phyloP scores from a whole-genome alignment of 2,797 vertebrate genomes.

The Coilia nasus region DNA sequence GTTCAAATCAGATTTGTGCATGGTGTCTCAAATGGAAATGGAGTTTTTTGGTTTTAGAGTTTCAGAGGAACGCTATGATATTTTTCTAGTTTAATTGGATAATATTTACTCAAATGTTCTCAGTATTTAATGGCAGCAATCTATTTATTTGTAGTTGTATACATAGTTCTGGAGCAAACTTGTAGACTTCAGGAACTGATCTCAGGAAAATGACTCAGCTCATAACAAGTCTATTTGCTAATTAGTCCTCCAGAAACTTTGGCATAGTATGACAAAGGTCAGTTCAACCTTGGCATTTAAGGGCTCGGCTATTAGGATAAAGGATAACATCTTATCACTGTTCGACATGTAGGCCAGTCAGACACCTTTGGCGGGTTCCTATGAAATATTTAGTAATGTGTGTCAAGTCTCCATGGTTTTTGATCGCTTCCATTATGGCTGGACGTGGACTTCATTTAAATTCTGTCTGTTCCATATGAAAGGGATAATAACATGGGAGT shows the following conservation, averaged over 20 bases:
- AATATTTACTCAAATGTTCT: too few species aligned
- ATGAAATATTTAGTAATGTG: slow-evolving; percentile 42
- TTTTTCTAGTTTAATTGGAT: too few species aligned
- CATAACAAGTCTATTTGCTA: background rate
- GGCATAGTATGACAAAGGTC: background rate
- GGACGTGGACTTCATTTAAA: slow-evolving; percentile 9
- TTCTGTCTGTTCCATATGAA: background rate
- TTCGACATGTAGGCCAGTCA: slow-evolving; percentile 33
- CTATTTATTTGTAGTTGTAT: too few species aligned
- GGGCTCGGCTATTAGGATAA: background rate
- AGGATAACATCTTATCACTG: background rate
- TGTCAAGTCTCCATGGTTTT: slow-evolving; percentile 2
- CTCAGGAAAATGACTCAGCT: background rate
- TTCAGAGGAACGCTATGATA: background rate
- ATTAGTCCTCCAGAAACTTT: background rate
- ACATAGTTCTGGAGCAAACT: background rate
- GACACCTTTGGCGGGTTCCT: slow-evolving; percentile 19
- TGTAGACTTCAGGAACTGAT: background rate
- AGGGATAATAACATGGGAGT: slow-evolving; percentile 12
- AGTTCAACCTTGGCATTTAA: background rate
- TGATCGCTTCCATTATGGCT: background rate
- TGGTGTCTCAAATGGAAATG: background rate
- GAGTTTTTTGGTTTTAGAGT: background rate
- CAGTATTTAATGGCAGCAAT: too few species aligned
- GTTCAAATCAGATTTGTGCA: background rate